Percentiles rank a stretch among this genome's conserved stretches.
Evolutionary conservation across 2,797 vertebrate genomes (phyloP).

Genomic region (Psittacula echo): DNA sequence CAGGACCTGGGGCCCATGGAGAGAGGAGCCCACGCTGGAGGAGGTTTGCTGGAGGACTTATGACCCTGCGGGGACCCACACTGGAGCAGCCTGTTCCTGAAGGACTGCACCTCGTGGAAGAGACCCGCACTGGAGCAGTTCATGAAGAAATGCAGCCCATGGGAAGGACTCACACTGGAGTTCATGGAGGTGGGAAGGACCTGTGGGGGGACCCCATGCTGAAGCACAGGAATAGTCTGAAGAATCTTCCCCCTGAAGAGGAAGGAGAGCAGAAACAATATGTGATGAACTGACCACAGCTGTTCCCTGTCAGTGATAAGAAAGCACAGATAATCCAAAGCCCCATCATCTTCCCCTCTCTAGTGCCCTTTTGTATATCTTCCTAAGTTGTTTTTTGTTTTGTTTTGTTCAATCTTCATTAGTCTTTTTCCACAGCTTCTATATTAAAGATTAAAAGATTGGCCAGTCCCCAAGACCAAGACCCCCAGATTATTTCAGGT

Average conservation of each 20-base stretch:
- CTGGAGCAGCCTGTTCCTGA: neutral
- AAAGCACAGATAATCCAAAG: neutral
- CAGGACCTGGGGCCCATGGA: neutral
- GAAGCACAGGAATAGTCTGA: neutral
- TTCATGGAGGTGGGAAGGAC: neutral
- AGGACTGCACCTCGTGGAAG: neutral
- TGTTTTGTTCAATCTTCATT: neutral
- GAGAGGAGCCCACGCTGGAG: neutral
- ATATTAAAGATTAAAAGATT: neutral
- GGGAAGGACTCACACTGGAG: neutral
- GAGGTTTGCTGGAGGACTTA: neutral
- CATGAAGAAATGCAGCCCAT: neutral
- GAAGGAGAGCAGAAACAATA: neutral
- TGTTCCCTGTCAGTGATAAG: neutral
- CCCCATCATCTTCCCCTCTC: neutral
- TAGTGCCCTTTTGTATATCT: neutral
- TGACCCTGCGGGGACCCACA: too few relatives aligned
- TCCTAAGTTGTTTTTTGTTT: neutral
- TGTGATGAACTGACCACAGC: neutral
- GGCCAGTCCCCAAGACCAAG: neutral
- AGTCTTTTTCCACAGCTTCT: neutral
- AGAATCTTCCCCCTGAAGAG: neutral
- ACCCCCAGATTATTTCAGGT: neutral
- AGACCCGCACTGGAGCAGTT: neutral
- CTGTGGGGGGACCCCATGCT: fast-evolving